Base-by-base conservation (phyloP, 2,113 vertebrate species). In the Andinoacara biseriatus region DNA sequence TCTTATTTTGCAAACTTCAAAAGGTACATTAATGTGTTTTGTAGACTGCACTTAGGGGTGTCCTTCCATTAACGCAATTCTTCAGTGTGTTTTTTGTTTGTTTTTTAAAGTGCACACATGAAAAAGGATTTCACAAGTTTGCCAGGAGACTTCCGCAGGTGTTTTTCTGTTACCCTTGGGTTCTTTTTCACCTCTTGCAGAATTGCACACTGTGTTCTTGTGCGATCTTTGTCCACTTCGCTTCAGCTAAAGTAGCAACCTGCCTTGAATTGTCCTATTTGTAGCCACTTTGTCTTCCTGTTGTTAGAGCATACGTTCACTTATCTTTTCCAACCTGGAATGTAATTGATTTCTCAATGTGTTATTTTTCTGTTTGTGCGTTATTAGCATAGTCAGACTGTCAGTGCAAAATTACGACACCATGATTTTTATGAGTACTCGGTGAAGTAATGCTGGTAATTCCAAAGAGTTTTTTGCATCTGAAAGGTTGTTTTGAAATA, bases 51-150 rank as follows among this genome's bases (percentile, higher is more conserved):
- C 2, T 31, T 31, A 31, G 46, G 24, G 17, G 26, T n/a, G 43
- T 2, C 1, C 67, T 72, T 52, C 46, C 67, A 72, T 52, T 52
- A 54, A 72, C 10, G 49, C 17, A 3, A n/a, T 72, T 72, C 20
- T 1, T 52, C 17, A 72, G 17, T 0, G 3, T 46, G n/a, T 7
- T 38, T 38, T 38, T 72, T 72, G 31, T 24, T 72, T 8, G 20
- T 72, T 72, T 52, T 26, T 72, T 14, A 31, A 14, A 72, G 26
- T 40, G 35, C 11, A 31, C 46, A 52, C 6, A 14, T 54, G 17
- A 33, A 52, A 49, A 72, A 72, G 22, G 65, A 72, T 52, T 72
- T 52, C 65, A 31, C 65, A 52, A n/a, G 67, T 72, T 72, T 72
- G 31, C 43, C 67, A 72, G 31, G 24, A 31, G 46, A 0, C 31